A percentile compares a stretch with the other conserved stretches of the same genome.
phyloP scores from a whole-genome alignment of 2,888 invertebrate species.

The Sclerodermus sp. region DNA sequence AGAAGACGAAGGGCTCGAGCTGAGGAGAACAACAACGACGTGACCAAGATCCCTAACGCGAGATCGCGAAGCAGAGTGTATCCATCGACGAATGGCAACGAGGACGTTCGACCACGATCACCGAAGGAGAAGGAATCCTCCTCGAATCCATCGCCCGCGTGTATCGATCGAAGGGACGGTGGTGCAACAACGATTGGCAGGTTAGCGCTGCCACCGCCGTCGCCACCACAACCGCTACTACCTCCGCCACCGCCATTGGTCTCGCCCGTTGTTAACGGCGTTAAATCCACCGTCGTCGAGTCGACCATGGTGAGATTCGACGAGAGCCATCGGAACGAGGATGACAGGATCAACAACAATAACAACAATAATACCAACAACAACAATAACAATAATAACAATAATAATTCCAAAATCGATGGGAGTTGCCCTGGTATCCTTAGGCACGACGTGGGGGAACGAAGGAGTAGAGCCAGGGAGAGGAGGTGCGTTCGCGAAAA shows the following conservation, averaged over 20 bases:
- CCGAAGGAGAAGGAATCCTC: slow-evolving; percentile 22
- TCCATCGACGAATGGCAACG: slow-evolving; percentile 14
- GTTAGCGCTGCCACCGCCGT: slow-evolving; percentile 4
- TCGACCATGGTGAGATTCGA: slow-evolving; percentile 27
- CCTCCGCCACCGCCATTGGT: slow-evolving; percentile 22
- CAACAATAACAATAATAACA: slow-evolving; percentile 31
- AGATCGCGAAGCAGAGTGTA: slow-evolving; percentile 21
- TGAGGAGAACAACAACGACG: slow-evolving; percentile 33
- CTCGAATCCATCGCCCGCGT: no score
- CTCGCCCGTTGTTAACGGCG: no score
- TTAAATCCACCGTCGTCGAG: no score
- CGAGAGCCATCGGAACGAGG: slow-evolving; percentile 30
- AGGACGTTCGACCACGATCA: background rate
- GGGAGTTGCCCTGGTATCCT: slow-evolving; percentile 29
- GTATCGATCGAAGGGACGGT: no score
- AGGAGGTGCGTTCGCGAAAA: slow-evolving; percentile 40
- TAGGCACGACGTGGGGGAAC: slow-evolving; percentile 38
- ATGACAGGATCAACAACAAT: slow-evolving; percentile 32
- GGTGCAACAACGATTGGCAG: no score
- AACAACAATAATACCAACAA: no score
- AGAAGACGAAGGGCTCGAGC: slow-evolving; percentile 38
- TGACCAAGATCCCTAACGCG: background rate
- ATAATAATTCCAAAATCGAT: slow-evolving; percentile 19
- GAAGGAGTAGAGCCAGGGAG: slow-evolving; percentile 49
- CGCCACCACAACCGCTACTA: slow-evolving; percentile 17